Evolutionary conservation across 2,113 vertebrate species (phyloP), one percentile per base, ranked within the genome.

Genomic region (Heteronetta atricapilla): DNA sequence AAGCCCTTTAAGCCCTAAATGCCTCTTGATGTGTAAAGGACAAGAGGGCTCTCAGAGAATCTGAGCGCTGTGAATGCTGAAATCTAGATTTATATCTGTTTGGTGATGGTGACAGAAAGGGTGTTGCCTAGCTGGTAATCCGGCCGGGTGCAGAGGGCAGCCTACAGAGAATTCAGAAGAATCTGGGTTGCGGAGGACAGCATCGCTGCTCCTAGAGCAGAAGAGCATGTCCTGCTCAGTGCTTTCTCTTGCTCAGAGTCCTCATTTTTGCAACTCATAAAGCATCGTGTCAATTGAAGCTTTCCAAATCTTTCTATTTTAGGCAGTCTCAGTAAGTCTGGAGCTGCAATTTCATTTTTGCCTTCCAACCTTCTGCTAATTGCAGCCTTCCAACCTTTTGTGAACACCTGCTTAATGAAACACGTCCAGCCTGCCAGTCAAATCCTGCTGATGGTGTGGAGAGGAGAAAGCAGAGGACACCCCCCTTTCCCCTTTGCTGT

Each of bases 1-100:
- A 91, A 93, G 64, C 67, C 40, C 68, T 80, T 83, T 77, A 72
- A 94, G 68, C 48, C 59, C 40, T 91, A 67, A 89, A 94, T 89
- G 89, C 82, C 75, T 94, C 82, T 93, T 63, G 67, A 36, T 80
- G 48, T 86, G 55, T 82, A 48, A 96, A 93, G 67, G 84, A 96
- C 93, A 95, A 95, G 84, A 82, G 82, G 44, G 19, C 67, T 93
- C 89, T 85, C 60, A 87, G 62, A 83, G 82, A 91, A 93, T 83
- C 86, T 74, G 94, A 92, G 84, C 85, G 82, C 46, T 89, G 63
- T 88, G 72, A 88, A 75, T 86, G 79, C 79, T 77, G 72, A 82
- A 90, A 63, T 88, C 87, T 93, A 86, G 91, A 76, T 95, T 69
- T 89, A 3, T 83, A 53, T 89, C 89, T 88, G 11, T 79, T 85